Evolutionary conservation across 2,113 vertebrate species (phyloP).

Genomic region (Camelus bactrianus): DNA sequence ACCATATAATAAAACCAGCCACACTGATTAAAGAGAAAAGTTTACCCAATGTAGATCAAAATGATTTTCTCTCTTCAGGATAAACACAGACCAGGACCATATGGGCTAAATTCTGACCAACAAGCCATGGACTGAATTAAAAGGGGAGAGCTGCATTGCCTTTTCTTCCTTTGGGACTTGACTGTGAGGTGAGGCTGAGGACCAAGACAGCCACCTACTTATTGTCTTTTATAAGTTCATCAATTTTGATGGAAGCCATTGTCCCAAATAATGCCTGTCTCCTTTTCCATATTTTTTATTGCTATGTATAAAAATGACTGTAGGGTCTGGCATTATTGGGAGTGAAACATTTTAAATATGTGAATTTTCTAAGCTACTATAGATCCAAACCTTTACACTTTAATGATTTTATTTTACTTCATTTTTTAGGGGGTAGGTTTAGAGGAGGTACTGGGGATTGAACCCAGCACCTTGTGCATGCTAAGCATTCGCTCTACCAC

Average conservation of each 20-base stretch:
- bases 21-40: conserved; percentile 73
- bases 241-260: conserved; percentile 36
- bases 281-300: neutral
- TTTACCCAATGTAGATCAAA: conserved; percentile 66
- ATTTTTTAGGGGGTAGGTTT: too few relatives aligned
- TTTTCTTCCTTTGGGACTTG: neutral
- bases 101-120: conserved; percentile 19
- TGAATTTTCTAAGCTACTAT: conserved; percentile 1
- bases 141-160: neutral
- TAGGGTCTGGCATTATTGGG: neutral
- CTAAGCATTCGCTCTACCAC: too few relatives aligned
- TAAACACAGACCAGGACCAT: conserved; percentile 62
- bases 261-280: neutral
- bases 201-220: neutral
- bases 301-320: neutral
- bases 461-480: too few relatives aligned
- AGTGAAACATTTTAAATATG: neutral
- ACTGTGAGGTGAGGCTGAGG: neutral
- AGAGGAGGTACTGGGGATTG: too few relatives aligned
- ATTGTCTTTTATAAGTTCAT: conserved; percentile 41
- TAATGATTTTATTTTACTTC: too few relatives aligned
- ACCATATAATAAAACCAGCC: conserved; percentile 67
- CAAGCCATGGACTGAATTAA: conserved; percentile 10
- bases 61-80: conserved; percentile 65
- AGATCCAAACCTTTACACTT: neutral